Evolutionary conservation across 2,113 vertebrate species (phyloP).

Genomic region (Phasianus colchicus): DNA sequence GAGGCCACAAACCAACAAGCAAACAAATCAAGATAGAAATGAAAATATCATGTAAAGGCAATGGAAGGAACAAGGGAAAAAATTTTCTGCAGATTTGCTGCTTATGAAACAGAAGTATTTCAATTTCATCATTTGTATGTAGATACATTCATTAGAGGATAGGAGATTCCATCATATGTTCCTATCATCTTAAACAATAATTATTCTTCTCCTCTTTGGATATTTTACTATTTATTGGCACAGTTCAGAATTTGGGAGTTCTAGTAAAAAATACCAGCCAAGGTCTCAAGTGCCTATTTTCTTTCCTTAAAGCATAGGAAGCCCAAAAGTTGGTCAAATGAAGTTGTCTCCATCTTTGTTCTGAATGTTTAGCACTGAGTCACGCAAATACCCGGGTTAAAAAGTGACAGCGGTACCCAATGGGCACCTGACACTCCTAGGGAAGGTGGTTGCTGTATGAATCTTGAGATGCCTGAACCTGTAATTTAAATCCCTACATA

Average conservation of each 20-base stretch:
- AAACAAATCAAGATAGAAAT: slow-evolving; percentile 70
- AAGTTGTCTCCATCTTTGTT: accelerated
- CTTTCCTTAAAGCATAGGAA: neutral
- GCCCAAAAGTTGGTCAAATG: neutral
- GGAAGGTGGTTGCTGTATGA: accelerated
- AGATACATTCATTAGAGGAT: slow-evolving; percentile 44
- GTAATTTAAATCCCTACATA: neutral
- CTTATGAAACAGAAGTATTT: slow-evolving; percentile 60
- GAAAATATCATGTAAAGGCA: slow-evolving; percentile 36
- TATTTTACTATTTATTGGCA: neutral
- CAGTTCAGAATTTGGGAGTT: neutral
- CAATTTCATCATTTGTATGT: slow-evolving; percentile 58
- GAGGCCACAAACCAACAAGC: slow-evolving; percentile 67
- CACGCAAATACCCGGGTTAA: neutral
- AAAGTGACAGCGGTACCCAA: neutral
- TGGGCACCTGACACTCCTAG: neutral
- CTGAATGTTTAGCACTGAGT: neutral
- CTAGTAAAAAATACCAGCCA: neutral
- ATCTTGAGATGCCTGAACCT: accelerated
- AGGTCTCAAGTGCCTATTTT: neutral
- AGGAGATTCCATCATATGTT: slow-evolving; percentile 48
- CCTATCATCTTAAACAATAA: slow-evolving; percentile 2
- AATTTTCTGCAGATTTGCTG: slow-evolving; percentile 74
- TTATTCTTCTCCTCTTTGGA: slow-evolving; percentile 26
- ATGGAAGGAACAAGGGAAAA: slow-evolving; percentile 37